Conservation (phyloP, 1,140 invertebrate species). For the Ctenoplectra terminalis region DNA sequence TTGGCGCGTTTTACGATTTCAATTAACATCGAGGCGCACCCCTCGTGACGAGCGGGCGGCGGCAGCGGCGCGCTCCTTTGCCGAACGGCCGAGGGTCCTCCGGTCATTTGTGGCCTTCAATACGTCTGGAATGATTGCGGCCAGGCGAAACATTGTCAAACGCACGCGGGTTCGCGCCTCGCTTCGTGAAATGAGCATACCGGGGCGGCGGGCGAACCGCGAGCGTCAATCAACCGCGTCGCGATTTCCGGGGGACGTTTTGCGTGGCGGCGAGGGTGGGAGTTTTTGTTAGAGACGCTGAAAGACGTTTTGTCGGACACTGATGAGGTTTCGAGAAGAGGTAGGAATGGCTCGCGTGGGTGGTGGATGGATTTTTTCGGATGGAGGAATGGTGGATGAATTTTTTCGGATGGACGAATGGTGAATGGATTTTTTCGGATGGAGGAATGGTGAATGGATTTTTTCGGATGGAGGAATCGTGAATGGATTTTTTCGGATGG, state of each 20-base stretch:
- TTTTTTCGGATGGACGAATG: too few species aligned
- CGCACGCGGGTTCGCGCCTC: constrained; percentile 17
- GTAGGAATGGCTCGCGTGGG: too few species aligned
- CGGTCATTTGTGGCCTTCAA: constrained; percentile 27
- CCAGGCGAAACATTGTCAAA: constrained; percentile 44
- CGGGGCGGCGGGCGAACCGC: background rate
- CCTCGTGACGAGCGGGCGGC: constrained; percentile 1
- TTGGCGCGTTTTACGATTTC: constrained; percentile 71
- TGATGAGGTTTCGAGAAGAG: too few species aligned
- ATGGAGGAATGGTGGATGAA: too few species aligned
- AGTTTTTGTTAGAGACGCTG: too few species aligned
- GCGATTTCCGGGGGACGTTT: constrained; percentile 17
- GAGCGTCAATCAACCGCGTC: constrained; percentile 28
- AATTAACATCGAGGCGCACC: constrained; percentile 68
- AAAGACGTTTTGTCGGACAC: too few species aligned
- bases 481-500: too few species aligned
- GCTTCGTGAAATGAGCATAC: constrained; percentile 11
- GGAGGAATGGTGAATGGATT: too few species aligned
- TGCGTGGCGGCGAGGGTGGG: too few species aligned
- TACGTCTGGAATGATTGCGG: constrained; percentile 40
- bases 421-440: too few species aligned
- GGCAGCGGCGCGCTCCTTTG: background rate
- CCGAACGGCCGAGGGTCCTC: background rate
- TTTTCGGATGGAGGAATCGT: too few species aligned
- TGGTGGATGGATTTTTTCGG: too few species aligned